Evolutionary conservation across 1,140 invertebrate species (phyloP).

Genomic region (Fragariocoptes setiger): DNA sequence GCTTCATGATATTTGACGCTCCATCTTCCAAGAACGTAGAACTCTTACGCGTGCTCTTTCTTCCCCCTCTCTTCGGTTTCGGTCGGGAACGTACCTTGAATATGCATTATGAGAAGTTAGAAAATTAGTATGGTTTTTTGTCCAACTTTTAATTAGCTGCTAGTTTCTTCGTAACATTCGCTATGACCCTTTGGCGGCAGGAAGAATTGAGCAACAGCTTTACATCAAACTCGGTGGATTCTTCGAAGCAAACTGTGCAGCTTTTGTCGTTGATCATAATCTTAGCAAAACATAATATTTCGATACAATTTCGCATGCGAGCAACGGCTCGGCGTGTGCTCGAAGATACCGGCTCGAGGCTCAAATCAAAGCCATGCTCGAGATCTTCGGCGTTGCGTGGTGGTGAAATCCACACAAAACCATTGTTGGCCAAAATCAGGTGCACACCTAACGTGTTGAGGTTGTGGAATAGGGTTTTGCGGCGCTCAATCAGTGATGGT

Average conservation of each 20-base stretch:
- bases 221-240: background rate
- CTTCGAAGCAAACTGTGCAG: slow-evolving; percentile 1
- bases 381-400: slow-evolving; percentile 27
- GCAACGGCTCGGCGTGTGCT: slow-evolving; percentile 47
- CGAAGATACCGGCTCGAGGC: slow-evolving; percentile 31
- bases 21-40: no score
- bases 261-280: slow-evolving; percentile 72
- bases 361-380: slow-evolving; percentile 42
- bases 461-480: slow-evolving; percentile 86
- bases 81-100: no score
- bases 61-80: no score
- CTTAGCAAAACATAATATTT: slow-evolving; percentile 44
- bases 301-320: slow-evolving; percentile 55
- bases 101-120: no score
- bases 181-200: no score
- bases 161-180: no score
- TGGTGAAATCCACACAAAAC: slow-evolving; percentile 75
- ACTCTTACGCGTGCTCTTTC: no score
- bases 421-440: slow-evolving; percentile 81
- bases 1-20: no score
- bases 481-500: slow-evolving; percentile 59
- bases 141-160: no score
- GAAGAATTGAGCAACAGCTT: background rate
- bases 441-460: slow-evolving; percentile 47
- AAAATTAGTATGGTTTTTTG: no score